phyloP scores from a whole-genome alignment of 2,797 vertebrate genomes.

The Chaunax sp. region DNA sequence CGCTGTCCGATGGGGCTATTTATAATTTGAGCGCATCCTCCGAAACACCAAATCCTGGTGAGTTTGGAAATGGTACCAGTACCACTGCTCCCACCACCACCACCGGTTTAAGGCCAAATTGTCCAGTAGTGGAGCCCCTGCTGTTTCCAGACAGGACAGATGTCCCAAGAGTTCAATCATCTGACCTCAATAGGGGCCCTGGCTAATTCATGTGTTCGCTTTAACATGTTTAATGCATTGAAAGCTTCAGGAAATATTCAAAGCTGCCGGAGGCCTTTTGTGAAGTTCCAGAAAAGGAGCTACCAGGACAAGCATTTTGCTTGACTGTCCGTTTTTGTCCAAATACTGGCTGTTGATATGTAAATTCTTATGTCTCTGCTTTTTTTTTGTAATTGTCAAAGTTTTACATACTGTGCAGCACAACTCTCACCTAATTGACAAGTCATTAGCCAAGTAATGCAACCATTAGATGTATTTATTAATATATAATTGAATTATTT shows the following conservation, averaged over 20 bases:
- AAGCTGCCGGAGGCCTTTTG: constrained; percentile 54
- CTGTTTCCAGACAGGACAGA: constrained; percentile 59
- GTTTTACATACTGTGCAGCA: constrained; percentile 21
- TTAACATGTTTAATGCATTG: constrained; percentile 38
- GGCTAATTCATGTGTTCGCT: constrained; percentile 44
- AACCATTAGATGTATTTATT: constrained; percentile 2
- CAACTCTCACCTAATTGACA: not conserved
- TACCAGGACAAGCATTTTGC: constrained; percentile 36
- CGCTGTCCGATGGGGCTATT: constrained; percentile 10
- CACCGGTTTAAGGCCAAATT: constrained; percentile 53
- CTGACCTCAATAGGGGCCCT: constrained; percentile 56
- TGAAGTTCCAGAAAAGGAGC: constrained; percentile 28
- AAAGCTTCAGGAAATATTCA: constrained; percentile 54
- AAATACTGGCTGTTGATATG: constrained; percentile 55
- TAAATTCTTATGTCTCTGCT: constrained; percentile 33
- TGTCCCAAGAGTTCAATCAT: constrained; percentile 64
- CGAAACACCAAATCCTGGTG: constrained; percentile 20
- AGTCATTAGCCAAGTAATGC: not conserved
- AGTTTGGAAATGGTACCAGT: constrained; percentile 10
- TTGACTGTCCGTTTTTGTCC: constrained; percentile 47
- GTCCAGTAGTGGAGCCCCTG: constrained; percentile 39
- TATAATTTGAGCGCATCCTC: constrained; percentile 22
- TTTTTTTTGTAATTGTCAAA: constrained; percentile 18
- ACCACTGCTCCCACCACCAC: constrained; percentile 15
- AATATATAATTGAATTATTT: not conserved